Evolutionary conservation across 30 jellyfish, hydroid and myxozoan genomes (phyloP).

Genomic region (Aurelia sp.): DNA sequence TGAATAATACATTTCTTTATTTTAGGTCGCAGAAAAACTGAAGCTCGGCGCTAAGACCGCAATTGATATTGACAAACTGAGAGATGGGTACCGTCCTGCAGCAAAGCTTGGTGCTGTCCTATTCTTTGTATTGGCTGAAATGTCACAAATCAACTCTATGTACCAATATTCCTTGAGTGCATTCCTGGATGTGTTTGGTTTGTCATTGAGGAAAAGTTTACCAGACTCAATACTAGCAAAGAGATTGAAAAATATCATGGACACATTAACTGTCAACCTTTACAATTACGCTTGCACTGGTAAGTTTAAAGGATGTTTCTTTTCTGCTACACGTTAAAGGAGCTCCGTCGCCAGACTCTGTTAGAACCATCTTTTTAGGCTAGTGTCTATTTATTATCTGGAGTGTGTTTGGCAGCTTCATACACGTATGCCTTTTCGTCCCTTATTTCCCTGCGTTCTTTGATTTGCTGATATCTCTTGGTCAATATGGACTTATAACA

Average conservation of each 20-base stretch:
- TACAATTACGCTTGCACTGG: conserved; percentile 99
- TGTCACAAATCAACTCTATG: conserved; percentile 97
- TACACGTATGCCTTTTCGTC: background rate
- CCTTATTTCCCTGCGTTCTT: too few species aligned
- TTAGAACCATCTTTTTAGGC: background rate
- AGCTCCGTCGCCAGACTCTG: too few species aligned
- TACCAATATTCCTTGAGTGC: conserved; percentile 93
- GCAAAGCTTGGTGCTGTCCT: conserved; percentile 98
- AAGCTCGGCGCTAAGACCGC: conserved; percentile 99
- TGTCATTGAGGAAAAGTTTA: conserved; percentile 87
- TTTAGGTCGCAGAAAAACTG: conserved; percentile 95
- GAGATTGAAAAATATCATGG: conserved; percentile 93
- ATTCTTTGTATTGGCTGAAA: conserved; percentile 94
- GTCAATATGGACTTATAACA: too few species aligned
- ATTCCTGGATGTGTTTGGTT: conserved; percentile 89
- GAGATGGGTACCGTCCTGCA: conserved; percentile 98
- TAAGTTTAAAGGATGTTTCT: background rate
- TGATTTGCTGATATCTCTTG: too few species aligned
- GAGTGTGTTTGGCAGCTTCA: background rate
- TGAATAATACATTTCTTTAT: too few species aligned
- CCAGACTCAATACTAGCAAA: conserved; percentile 95
- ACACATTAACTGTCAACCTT: conserved; percentile 84
- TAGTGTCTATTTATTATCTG: background rate
- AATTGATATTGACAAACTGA: conserved; percentile 91
- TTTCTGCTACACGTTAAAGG: too few species aligned